phyloP scores from a whole-genome alignment of 2,888 invertebrate genomes.

The Pammene fasciana region DNA sequence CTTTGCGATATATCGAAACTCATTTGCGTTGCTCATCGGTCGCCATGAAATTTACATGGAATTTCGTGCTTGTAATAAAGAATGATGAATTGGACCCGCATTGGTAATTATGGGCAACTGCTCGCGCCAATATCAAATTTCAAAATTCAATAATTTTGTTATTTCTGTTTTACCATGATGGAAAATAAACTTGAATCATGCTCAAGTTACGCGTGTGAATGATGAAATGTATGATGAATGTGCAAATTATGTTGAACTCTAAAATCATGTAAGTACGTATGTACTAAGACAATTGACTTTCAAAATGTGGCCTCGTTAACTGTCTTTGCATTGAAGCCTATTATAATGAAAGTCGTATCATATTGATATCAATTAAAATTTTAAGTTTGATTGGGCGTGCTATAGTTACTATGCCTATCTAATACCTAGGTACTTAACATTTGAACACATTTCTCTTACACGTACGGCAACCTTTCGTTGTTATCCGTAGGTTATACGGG shows the following conservation, averaged over 20 bases:
- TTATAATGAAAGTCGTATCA: too few relatives aligned
- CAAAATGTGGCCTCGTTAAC: too few relatives aligned
- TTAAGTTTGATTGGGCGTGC: too few relatives aligned
- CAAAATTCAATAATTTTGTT: constrained; percentile 79
- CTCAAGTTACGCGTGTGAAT: constrained; percentile 5
- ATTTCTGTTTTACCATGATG: constrained; percentile 52
- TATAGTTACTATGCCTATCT: too few relatives aligned
- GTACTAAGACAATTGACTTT: too few relatives aligned
- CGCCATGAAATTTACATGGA: constrained; percentile 81
- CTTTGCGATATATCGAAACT: constrained; percentile 72
- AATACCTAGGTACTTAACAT: neutral
- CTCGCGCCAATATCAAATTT: constrained; percentile 75
- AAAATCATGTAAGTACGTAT: too few relatives aligned
- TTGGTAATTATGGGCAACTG: constrained; percentile 79
- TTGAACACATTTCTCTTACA: constrained; percentile 11
- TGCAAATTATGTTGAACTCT: neutral
- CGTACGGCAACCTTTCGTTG: neutral
- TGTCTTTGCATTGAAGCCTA: too few relatives aligned
- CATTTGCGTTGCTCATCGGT: constrained; percentile 67
- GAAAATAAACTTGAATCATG: constrained; percentile 2
- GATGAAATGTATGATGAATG: neutral
- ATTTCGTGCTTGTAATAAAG: constrained; percentile 82
- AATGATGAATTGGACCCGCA: constrained; percentile 82
- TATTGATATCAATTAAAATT: too few relatives aligned
- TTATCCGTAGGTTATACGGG: constrained; percentile 52